Percentiles rank a stretch among this genome's conserved stretches.
phyloP scores from a whole-genome alignment of 1,140 invertebrate genomes.

The Monomorium pharaonis region DNA sequence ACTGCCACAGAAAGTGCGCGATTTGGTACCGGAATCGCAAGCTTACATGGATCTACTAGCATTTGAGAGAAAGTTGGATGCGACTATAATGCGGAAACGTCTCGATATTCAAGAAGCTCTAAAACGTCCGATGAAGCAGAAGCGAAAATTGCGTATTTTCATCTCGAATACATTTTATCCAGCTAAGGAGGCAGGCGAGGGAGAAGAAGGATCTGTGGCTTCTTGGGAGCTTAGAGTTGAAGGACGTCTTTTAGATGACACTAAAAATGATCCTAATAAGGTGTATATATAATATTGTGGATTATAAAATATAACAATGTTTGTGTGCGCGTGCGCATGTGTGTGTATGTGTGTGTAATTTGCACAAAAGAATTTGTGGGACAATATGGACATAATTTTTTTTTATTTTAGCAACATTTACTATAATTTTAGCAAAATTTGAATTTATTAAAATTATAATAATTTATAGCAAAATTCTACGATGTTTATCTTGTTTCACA shows the following conservation, averaged over 20 bases:
- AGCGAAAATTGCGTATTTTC: constrained; percentile 98
- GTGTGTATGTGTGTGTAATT: no score
- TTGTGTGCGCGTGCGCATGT: background rate
- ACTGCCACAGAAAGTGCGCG: constrained; percentile 97
- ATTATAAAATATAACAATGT: background rate
- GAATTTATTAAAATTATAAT: no score
- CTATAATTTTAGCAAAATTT: no score
- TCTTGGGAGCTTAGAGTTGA: constrained; percentile 99
- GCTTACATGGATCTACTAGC: constrained; percentile 99
- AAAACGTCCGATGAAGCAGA: constrained; percentile 99
- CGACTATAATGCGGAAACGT: constrained; percentile 98
- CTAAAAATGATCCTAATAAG: constrained; percentile 95
- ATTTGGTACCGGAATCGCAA: constrained; percentile 99
- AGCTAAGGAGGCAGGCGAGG: constrained; percentile 92
- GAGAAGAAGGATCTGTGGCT: constrained; percentile 93
- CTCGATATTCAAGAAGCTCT: constrained; percentile 99
- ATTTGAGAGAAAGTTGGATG: constrained; percentile 99
- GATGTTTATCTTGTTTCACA: no score
- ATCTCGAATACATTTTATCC: constrained; percentile 99
- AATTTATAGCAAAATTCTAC: no score
- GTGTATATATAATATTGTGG: constrained; percentile 83
- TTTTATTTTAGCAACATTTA: no score
- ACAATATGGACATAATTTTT: no score
- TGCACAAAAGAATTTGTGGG: no score
- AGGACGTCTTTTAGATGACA: constrained; percentile 97